Base-by-base conservation (phyloP, 2,113 vertebrate species). In the Eulacestoma nigropectus region DNA sequence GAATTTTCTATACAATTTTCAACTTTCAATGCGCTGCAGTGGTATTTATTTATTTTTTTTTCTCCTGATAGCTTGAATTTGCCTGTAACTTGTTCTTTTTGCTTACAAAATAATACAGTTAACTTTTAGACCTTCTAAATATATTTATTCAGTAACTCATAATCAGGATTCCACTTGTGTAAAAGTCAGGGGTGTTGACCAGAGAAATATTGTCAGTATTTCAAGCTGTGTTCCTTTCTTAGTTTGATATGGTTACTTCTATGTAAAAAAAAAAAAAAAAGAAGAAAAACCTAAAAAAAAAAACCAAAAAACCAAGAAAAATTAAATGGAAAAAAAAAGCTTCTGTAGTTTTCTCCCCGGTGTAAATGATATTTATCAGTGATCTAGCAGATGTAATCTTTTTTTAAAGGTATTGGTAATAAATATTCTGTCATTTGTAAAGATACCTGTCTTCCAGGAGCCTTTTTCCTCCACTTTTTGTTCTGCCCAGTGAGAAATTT, bases 341-440 rank as follows among this genome's bases (percentile, higher is more conserved):
- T 95, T 60, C 97, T 97, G 96, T 97, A 98, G 96, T 97, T 94
- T 97, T 97, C 97, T 90, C 91, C 97, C 97, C 90, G 4, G 97
- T 98, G 98, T 98, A 97, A 97, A 98, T 97, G 96, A 96, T 97
- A 98, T 97, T 97, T 97, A 97, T 94, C 97, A 92, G 97, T 98
- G 97, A 96, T 90, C 97, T 97, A 98, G 98, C 95, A 97, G 96
- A 98, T 98, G 98, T 98, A 97, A 98, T 97, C 98, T 98, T 98
- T 98, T 98, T 98, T 97, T 97, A 98, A 98, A 97, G 97, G 97
- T 98, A 97, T 98, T 98, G 98, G 98, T 98, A 98, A 98, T 98
- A 98, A 98, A 98, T 98, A 98, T 97, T 97, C 98, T 98, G 98
- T 98, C 97, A 95, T 98, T 98, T 98, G 97, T 98, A 98, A 98